A percentile compares a stretch with the other conserved stretches of the same genome.
Conservation (phyloP, 2,797 vertebrate genomes). For the Odontamblyopus lacepedii region DNA sequence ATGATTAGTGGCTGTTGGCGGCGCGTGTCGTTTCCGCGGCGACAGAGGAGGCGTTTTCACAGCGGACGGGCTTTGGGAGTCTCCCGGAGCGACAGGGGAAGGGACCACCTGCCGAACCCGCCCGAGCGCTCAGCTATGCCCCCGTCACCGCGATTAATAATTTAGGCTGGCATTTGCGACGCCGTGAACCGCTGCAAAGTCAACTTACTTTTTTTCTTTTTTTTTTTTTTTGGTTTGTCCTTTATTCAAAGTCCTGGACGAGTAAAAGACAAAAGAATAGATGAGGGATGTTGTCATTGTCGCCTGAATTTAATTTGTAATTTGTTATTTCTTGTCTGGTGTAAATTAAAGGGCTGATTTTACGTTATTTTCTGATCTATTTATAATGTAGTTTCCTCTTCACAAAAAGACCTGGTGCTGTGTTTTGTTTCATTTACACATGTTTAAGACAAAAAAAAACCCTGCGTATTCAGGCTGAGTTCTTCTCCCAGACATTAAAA, state of each 20-base stretch:
- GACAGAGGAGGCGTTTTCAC: slow-evolving; percentile 26
- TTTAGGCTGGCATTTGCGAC: slow-evolving; percentile 43
- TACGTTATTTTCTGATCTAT: no score
- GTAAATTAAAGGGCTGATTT: no score
- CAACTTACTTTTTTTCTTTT: slow-evolving; percentile 9
- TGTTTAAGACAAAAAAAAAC: no score
- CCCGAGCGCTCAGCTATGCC: slow-evolving; percentile 8
- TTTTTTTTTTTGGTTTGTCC: background rate
- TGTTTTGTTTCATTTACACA: no score
- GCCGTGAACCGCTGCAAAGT: slow-evolving; percentile 14
- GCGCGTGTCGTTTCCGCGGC: background rate
- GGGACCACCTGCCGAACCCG: slow-evolving; percentile 20
- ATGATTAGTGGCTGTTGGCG: slow-evolving; percentile 36
- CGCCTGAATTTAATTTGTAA: background rate
- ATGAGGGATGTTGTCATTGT: background rate
- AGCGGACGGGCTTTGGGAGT: slow-evolving; percentile 20
- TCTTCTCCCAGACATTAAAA: no score
- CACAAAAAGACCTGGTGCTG: no score
- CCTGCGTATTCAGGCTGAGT: no score
- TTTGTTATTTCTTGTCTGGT: background rate
- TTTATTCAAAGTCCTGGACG: background rate
- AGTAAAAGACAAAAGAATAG: slow-evolving; percentile 11
- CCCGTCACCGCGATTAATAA: slow-evolving; percentile 39
- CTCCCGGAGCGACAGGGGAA: slow-evolving; percentile 5
- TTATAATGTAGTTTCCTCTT: no score